Conservation (phyloP, 2,113 vertebrate species). For the Myotis lucifugus region DNA sequence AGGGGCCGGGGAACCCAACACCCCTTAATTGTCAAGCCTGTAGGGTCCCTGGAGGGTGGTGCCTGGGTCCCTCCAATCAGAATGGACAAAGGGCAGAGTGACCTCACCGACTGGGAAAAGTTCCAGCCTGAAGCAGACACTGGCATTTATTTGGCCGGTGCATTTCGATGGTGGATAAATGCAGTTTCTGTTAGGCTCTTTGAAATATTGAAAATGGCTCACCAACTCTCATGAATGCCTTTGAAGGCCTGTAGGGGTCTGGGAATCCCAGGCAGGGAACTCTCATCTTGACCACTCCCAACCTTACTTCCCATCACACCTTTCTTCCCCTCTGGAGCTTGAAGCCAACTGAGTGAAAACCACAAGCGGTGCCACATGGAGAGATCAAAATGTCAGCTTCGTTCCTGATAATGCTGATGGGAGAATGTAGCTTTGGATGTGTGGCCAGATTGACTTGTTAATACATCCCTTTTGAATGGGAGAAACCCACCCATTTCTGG, state of each 20-base stretch:
- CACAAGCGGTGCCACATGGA: not conserved
- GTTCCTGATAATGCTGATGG: not conserved
- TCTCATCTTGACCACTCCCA: not conserved
- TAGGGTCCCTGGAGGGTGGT: not conserved
- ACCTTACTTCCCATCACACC: accelerated
- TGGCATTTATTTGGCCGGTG: conserved; percentile 47
- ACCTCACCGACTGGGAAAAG: conserved; percentile 58
- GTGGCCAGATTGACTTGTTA: not conserved
- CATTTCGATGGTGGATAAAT: conserved; percentile 52
- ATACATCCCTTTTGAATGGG: not conserved
- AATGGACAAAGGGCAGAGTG: conserved; percentile 35
- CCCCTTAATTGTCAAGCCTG: conserved; percentile 48
- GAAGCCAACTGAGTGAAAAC: not conserved
- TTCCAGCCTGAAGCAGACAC: conserved; percentile 59
- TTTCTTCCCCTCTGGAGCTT: conserved; percentile 5
- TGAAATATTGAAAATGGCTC: conserved; percentile 59
- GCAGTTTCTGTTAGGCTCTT: conserved; percentile 44
- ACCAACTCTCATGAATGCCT: not conserved
- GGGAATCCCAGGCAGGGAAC: conserved; percentile 5
- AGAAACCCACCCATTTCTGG: not conserved
- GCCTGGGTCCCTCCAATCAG: conserved; percentile 44
- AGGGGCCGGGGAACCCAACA: not conserved
- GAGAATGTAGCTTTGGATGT: not conserved
- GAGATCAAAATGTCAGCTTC: conserved; percentile 1
- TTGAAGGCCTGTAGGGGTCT: not conserved